These are phyloP conservation scores for Plutomurus gul DNA, from an alignment of 1,140 invertebrate species.

Conservation along the genomic window DNA sequence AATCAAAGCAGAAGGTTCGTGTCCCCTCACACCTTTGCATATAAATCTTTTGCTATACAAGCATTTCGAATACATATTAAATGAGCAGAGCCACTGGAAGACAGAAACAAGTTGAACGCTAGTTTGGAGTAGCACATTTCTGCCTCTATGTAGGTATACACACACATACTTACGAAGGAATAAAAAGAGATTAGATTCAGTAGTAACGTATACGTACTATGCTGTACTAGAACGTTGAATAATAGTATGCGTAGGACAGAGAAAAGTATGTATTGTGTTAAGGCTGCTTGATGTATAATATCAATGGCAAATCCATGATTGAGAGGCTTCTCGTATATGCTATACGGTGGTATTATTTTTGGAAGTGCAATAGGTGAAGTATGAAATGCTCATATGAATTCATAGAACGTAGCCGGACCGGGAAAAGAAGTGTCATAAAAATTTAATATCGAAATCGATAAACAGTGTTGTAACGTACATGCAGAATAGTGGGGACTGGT, in stretches of 20 bases:
- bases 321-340: not conserved
- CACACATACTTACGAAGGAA: too few relatives aligned
- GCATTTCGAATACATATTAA: too few relatives aligned
- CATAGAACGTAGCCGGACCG: constrained; percentile 38
- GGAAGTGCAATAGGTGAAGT: constrained; percentile 39
- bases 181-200: too few relatives aligned
- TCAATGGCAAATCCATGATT: constrained; percentile 18
- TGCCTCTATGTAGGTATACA: too few relatives aligned
- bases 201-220: too few relatives aligned
- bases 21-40: constrained; percentile 9
- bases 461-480: constrained; percentile 46
- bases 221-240: too few relatives aligned
- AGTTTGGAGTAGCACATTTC: too few relatives aligned
- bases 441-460: constrained; percentile 52
- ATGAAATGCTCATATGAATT: constrained; percentile 50
- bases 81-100: too few relatives aligned
- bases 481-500: constrained; percentile 29
- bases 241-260: too few relatives aligned
- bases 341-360: constrained; percentile 12
- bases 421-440: constrained; percentile 48
- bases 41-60: constrained; percentile 15
- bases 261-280: constrained; percentile 2
- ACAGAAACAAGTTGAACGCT: too few relatives aligned
- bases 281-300: not conserved
- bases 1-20: constrained; percentile 19